phyloP scores from a whole-genome alignment of 2,797 vertebrate genomes.

The Rhincodon typus region DNA sequence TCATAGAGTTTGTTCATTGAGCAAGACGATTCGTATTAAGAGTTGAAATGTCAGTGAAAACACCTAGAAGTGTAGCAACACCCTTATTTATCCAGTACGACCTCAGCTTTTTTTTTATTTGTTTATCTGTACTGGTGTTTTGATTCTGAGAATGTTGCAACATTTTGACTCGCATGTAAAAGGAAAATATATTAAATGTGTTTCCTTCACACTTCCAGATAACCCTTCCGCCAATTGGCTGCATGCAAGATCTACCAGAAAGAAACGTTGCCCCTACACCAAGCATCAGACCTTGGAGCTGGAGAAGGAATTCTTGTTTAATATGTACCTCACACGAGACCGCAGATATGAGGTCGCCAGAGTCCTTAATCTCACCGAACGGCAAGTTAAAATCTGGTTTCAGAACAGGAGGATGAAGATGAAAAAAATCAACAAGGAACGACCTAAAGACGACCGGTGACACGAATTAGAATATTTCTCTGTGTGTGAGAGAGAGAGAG shows the following conservation, averaged over 20 bases:
- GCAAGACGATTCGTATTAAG: no score
- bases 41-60: neutral
- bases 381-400: slow-evolving; percentile 99
- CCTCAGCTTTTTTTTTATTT: neutral
- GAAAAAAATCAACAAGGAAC: slow-evolving; percentile 97
- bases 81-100: neutral
- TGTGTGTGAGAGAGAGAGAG: slow-evolving; percentile 36
- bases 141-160: slow-evolving; percentile 6
- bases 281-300: slow-evolving; percentile 94
- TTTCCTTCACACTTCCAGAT: slow-evolving; percentile 61
- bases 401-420: slow-evolving; percentile 99
- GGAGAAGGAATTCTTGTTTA: slow-evolving; percentile 97
- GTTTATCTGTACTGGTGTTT: neutral
- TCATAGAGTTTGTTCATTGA: neutral
- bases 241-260: slow-evolving; percentile 87
- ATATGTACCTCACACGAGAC: slow-evolving; percentile 98
- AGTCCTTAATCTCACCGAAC: slow-evolving; percentile 87
- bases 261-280: slow-evolving; percentile 93
- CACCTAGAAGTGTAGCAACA: neutral
- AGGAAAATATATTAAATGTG: neutral
- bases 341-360: slow-evolving; percentile 92
- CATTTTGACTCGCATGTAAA: neutral
- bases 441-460: slow-evolving; percentile 74
- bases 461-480: slow-evolving; percentile 10
- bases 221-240: slow-evolving; percentile 94